Percentiles rank a stretch among this genome's conserved stretches.
Conservation (phyloP, 2,888 invertebrate species). For the Eugnorisma glareosa region DNA sequence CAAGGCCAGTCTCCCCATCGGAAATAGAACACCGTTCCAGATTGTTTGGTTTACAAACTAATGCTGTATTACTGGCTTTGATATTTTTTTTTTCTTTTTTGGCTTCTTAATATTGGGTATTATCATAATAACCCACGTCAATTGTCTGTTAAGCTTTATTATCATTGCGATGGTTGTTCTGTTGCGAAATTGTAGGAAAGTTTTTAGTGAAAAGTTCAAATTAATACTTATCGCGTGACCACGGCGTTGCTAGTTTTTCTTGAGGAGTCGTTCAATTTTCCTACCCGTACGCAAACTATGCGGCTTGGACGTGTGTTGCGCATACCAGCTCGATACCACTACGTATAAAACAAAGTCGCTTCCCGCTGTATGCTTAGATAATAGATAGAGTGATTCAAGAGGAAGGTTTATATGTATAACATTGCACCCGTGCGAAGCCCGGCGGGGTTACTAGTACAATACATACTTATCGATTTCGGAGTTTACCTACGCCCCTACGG, state of each 20-base stretch:
- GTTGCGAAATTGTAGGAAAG: not conserved
- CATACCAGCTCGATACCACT: not conserved
- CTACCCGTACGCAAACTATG: not conserved
- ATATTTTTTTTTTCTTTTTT: slow-evolving; percentile 36
- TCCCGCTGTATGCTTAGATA: too few relatives aligned
- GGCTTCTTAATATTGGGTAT: slow-evolving; percentile 28
- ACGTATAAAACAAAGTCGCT: too few relatives aligned
- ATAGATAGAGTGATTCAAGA: too few relatives aligned
- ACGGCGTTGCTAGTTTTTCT: not conserved
- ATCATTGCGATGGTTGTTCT: not conserved
- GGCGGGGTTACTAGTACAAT: too few relatives aligned
- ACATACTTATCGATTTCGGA: not conserved
- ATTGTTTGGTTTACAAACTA: slow-evolving; percentile 70
- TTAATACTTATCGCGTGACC: not conserved
- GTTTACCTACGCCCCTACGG: not conserved
- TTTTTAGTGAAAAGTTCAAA: not conserved
- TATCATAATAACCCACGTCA: not conserved
- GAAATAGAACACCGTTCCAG: slow-evolving; percentile 78
- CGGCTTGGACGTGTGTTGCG: not conserved
- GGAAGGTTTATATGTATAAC: too few relatives aligned
- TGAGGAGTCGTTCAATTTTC: not conserved
- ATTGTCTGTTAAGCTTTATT: not conserved
- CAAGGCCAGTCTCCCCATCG: slow-evolving; percentile 75
- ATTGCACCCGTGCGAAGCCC: too few relatives aligned
- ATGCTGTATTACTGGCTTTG: slow-evolving; percentile 49